These are phyloP conservation scores for Saturnia pavonia DNA, from an alignment of 2,888 invertebrate species.

Conservation along the genomic window DNA sequence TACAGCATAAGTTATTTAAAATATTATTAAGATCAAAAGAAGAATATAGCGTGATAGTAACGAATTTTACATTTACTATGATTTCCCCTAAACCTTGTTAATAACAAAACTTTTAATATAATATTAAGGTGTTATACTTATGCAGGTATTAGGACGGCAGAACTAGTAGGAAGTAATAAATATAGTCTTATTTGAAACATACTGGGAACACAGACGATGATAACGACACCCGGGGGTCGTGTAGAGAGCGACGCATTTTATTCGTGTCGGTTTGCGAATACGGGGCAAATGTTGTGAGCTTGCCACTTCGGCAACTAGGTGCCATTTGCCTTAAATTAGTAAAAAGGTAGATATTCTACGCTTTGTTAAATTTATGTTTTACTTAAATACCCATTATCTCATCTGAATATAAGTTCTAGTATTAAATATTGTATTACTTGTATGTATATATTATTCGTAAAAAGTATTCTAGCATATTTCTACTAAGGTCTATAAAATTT, in stretches of 20 bases:
- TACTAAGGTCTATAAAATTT: no score
- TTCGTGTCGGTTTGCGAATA: constrained; percentile 37
- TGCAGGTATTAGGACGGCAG: constrained; percentile 41
- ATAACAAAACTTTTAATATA: constrained; percentile 12
- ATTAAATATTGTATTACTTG: no score
- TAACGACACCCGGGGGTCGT: constrained; percentile 61
- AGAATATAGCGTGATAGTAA: no score
- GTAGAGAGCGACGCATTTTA: constrained; percentile 55
- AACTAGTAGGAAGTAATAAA: constrained; percentile 59
- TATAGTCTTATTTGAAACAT: constrained; percentile 67
- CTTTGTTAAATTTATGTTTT: no score
- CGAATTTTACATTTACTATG: no score
- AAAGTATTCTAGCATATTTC: no score
- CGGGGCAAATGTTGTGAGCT: constrained; percentile 21
- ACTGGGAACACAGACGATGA: constrained; percentile 53
- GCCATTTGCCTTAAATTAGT: neutral
- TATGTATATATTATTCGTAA: no score
- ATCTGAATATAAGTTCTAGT: no score
- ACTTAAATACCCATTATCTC: no score
- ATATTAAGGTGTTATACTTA: neutral
- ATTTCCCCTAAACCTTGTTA: constrained; percentile 7
- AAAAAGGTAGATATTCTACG: neutral
- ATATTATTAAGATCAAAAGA: no score
- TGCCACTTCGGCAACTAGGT: constrained; percentile 4
- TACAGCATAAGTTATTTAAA: no score